Base-by-base conservation (phyloP, 1,140 invertebrate species). In the Drosophila ananassae region DNA sequence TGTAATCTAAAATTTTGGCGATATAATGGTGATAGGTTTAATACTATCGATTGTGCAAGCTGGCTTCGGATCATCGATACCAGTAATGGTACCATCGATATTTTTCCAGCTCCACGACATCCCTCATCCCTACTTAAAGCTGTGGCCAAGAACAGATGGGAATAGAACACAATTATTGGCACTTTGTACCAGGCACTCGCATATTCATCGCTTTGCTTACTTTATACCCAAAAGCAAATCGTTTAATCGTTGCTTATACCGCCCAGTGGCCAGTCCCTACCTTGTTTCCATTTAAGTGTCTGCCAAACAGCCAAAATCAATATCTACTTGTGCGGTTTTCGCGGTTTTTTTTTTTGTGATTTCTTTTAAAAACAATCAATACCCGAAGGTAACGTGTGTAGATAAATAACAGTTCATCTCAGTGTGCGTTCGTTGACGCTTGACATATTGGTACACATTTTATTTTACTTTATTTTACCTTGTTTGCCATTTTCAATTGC, bases 341-440 rank as follows among this genome's bases (percentile, higher is more conserved):
- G 82, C 82, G 82, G 82, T 78, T 85, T 74, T 74, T 73, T 73
- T 81, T 85, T 85, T 85, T 85, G 82, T 74, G 82, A 87, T 85
- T 84, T 82, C 62, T 67, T 87, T 87, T 68, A 87, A 87, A 83
- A 87, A 87, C 83, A 85, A 85, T 85, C 82, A 85, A 85, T 85
- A 85, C 82, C 82, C 82, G 82, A 85, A 85, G 82, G 82, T 85
- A 85, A 85, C 82, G 82, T 85, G 82, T 85, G 82, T 82, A 85
- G 83, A 51, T 22, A 68, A 81, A 68, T 69, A 80, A 80, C 59
- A 77, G 80, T 77, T 77, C 81, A 85, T 56, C 69, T 82, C 78
- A 87, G 81, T 85, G 81, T 85, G 77, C 82, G 72, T 87, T 85
- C 78, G 74, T 85, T 85, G 78, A 85, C 82, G 82, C 82, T 85